phyloP scores from a whole-genome alignment of 2,113 vertebrate genomes.

The Mirza zaza region DNA sequence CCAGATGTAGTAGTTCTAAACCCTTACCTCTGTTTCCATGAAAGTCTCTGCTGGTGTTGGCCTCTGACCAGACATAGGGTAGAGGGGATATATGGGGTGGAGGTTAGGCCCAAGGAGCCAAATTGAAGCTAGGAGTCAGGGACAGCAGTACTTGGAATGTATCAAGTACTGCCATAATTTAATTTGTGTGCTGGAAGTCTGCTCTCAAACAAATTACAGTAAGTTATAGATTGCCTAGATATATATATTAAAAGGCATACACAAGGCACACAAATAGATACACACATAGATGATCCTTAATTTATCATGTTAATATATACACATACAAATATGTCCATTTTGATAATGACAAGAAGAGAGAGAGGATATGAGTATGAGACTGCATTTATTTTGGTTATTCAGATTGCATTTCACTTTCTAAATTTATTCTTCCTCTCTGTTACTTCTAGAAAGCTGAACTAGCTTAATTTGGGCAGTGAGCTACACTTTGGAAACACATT shows the following conservation, averaged over 20 bases:
- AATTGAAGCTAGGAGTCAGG: neutral
- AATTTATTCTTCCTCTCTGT: neutral
- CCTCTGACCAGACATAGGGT: neutral
- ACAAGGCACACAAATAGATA: neutral
- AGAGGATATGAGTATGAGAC: neutral
- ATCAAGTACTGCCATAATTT: neutral
- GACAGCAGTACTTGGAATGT: neutral
- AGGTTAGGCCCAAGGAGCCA: neutral
- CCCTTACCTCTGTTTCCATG: neutral
- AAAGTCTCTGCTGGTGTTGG: neutral
- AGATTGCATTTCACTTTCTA: slow-evolving; percentile 5
- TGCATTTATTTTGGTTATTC: slow-evolving; percentile 38
- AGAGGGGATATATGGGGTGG: neutral
- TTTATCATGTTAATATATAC: neutral
- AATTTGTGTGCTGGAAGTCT: slow-evolving; percentile 15
- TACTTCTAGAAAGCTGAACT: slow-evolving; percentile 23
- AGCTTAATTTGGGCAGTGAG: slow-evolving; percentile 11
- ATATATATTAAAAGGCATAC: slow-evolving; percentile 6
- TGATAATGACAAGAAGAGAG: neutral
- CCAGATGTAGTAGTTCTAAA: neutral
- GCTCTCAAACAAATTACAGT: neutral
- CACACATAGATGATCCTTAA: neutral
- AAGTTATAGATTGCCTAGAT: slow-evolving; percentile 19
- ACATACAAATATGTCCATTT: slow-evolving; percentile 1
- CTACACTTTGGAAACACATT: neutral